Evolutionary conservation across 35 echinoderm and acorn worm species (phyloP).

Genomic region (Amphiura filiformis): DNA sequence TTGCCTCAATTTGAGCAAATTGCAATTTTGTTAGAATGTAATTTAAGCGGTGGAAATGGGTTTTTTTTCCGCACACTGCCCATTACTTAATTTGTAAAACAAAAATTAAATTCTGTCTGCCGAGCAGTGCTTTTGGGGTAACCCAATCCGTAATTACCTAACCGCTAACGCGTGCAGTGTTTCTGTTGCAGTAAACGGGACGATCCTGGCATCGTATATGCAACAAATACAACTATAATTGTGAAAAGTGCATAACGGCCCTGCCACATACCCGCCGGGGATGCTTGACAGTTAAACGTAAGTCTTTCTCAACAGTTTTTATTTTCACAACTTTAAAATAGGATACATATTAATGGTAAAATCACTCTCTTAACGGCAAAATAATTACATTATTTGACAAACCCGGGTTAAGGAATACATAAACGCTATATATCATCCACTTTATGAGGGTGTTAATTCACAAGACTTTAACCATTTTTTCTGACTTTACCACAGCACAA

Average conservation of each 20-base stretch:
- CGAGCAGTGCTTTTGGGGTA: not conserved
- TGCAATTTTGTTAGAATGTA: conserved; percentile 12
- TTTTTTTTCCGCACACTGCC: not conserved
- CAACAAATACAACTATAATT: conserved; percentile 12
- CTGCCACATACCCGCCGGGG: not conserved
- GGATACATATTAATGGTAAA: not conserved
- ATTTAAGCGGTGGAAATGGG: not conserved
- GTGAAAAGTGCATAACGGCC: not conserved
- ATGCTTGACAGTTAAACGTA: not conserved
- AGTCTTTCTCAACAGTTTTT: not conserved
- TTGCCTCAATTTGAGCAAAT: not conserved
- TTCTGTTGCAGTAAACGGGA: not conserved
- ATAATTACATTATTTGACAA: not conserved
- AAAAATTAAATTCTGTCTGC: conserved; percentile 12
- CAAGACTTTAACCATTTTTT: too few species aligned
- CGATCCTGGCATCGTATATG: not conserved
- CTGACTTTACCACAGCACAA: too few species aligned
- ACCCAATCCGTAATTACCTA: not conserved
- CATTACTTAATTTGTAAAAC: conserved; percentile 15
- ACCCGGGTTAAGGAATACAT: not conserved
- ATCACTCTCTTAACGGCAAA: conserved; percentile 1
- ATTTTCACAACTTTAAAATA: not conserved
- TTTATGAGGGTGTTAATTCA: not conserved
- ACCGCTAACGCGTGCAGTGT: not conserved
- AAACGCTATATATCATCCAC: not conserved